A percentile compares a stretch with the other conserved stretches of the same genome.
These are phyloP conservation scores for Sylvia atricapilla DNA, from an alignment of 2,113 vertebrate genomes.

Conservation along the genomic window DNA sequence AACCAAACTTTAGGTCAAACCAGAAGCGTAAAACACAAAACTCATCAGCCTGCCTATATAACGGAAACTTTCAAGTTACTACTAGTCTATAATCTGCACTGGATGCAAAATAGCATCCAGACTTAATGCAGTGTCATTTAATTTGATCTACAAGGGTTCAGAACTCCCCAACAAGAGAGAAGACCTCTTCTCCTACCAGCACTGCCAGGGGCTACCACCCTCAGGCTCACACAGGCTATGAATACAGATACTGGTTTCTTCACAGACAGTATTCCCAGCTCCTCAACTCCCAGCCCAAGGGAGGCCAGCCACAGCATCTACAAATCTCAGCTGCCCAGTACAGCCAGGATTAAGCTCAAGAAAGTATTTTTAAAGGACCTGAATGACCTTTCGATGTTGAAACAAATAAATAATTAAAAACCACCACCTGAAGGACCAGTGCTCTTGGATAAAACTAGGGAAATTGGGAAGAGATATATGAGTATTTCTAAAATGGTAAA, in stretches of 20 bases:
- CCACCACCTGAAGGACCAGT: not conserved
- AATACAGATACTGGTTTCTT: not conserved
- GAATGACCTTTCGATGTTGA: not conserved
- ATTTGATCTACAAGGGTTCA: not conserved
- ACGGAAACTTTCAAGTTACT: not conserved
- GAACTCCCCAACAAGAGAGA: not conserved
- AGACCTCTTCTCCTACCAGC: not conserved
- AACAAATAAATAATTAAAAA: not conserved
- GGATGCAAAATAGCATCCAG: not conserved
- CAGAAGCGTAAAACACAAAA: not conserved
- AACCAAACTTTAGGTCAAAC: not conserved
- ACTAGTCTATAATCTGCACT: not conserved
- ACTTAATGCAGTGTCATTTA: not conserved
- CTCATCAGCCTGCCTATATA: not conserved
- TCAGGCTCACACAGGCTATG: not conserved
- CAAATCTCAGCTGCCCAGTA: not conserved
- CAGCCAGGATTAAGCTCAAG: not conserved
- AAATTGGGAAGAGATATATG: not conserved
- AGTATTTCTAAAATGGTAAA: not conserved
- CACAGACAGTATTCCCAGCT: not conserved
- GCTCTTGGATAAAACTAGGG: not conserved
- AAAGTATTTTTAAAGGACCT: not conserved
- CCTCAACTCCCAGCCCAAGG: not conserved
- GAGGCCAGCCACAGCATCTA: not conserved
- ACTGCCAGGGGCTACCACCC: not conserved